Evolutionary conservation across 2,888 invertebrate species (phyloP).

Genomic region (Tetragnatha montana): DNA sequence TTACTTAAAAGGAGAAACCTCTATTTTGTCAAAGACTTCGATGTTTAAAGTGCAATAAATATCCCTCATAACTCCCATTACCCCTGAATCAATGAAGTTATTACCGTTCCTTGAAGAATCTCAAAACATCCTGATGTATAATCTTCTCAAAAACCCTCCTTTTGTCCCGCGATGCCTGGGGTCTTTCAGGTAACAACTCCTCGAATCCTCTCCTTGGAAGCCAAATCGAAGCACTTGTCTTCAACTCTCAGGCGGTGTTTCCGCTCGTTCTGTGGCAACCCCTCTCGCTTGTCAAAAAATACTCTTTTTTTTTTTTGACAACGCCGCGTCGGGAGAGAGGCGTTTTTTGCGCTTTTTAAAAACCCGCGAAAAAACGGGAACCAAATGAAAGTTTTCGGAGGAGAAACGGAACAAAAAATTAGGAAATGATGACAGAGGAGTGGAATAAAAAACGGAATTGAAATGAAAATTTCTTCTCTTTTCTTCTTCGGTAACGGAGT

Average conservation of each 20-base stretch:
- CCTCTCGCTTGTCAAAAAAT: constrained; percentile 45
- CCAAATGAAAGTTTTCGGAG: constrained; percentile 43
- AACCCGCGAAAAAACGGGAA: neutral
- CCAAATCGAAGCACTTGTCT: neutral
- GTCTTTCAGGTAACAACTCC: no score
- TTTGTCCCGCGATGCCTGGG: no score
- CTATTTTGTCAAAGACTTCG: no score
- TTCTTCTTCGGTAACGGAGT: constrained; percentile 22
- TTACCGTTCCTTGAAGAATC: no score
- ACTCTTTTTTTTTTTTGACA: constrained; percentile 15
- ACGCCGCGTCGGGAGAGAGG: constrained; percentile 17
- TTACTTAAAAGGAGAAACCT: no score
- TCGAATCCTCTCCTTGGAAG: neutral
- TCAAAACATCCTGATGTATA: no score
- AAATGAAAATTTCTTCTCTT: constrained; percentile 46
- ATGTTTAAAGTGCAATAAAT: no score
- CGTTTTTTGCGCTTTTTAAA: constrained; percentile 26
- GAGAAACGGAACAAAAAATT: constrained; percentile 53
- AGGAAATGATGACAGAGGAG: constrained; percentile 53
- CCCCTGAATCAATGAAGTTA: no score
- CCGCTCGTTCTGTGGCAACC: constrained; percentile 13
- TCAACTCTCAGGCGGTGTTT: constrained; percentile 11
- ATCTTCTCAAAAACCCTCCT: no score
- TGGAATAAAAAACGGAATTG: constrained; percentile 54
- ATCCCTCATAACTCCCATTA: no score